Evolutionary conservation across 2,888 invertebrate species (phyloP), one percentile per base, ranked within the genome.

Genomic region (Xestia ashworthii): DNA sequence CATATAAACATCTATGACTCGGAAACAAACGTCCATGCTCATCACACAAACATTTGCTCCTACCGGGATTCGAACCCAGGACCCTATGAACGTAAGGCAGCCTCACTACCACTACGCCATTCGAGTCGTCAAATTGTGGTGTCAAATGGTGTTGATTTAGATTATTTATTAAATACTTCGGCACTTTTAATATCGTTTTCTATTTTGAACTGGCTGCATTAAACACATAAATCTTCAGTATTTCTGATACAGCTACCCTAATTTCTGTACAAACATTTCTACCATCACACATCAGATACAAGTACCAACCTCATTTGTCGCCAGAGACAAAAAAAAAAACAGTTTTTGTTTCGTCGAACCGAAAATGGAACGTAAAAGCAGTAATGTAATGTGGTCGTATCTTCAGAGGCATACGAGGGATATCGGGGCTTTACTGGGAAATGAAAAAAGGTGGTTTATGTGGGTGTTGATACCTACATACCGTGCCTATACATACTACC

Each of bases 331-430:
- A 64, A 58, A 71, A n/a, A 46, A 55, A 55, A 46, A 32, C 55
- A 16, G 32, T 44, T 50, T 74, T 74, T 55, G 75, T 78, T 55
- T 48, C n/a, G 22, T 44, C 16, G 44, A 55, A 81, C 55, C 55
- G 25, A 65, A 58, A 58, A 14, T 44, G 11, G 25, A 55, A 48
- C 65, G 64, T 81, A 58, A 81, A 50, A 81, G 32, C 44, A 74
- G 55, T 78, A 81, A 81, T 66, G 82, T 81, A 74, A 78, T 81
- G 78, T 16, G 32, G 1, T 74, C 75, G 64, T 74, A 66, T 81
- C n/a, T 78, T 58, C 48, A 58, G 48, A 38, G 74, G 22, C 14
- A 44, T 58, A 19, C 75, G 3, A 22, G 81, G 78, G 78, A 81
- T 78, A 81, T 65, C 48, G 48, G 5, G 55, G 78, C 78, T 78